phyloP scores from a whole-genome alignment of 2,888 invertebrate species.

The Oscheius myriophilus region DNA sequence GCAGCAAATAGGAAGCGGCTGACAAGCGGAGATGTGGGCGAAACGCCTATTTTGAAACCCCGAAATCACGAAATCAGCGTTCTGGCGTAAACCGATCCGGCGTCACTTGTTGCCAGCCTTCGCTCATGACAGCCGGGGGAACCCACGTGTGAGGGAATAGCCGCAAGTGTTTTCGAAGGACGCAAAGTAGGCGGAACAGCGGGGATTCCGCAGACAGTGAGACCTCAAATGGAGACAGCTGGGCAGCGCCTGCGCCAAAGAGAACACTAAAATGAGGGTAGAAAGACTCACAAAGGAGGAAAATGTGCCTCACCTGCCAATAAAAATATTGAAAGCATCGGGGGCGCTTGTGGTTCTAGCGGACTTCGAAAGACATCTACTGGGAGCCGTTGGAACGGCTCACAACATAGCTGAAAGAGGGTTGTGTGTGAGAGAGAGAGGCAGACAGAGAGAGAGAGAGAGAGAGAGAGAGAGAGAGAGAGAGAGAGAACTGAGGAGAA shows the following conservation, averaged over 20 bases:
- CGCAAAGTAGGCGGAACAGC: constrained; percentile 35
- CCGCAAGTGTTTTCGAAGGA: constrained; percentile 44
- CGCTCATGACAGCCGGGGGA: background rate
- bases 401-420: no score
- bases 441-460: no score
- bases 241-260: constrained; percentile 9
- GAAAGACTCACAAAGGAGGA: background rate
- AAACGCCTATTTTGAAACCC: no score
- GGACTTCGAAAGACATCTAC: no score
- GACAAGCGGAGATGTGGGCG: no score
- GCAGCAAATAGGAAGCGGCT: no score
- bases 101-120: background rate
- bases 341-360: background rate
- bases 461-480: no score
- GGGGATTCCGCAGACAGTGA: constrained; percentile 40
- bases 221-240: constrained; percentile 52
- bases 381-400: no score
- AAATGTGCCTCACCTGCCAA: background rate
- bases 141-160: constrained; percentile 42
- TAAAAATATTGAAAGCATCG: constrained; percentile 7
- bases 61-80: background rate
- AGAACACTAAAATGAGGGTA: background rate
- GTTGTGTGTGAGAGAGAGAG: no score
- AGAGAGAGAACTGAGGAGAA: no score
- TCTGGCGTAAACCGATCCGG: background rate